These are phyloP conservation scores for Macrotrachela quadricornifera DNA, from an alignment of 1,140 invertebrate species.

Conservation along the genomic window DNA sequence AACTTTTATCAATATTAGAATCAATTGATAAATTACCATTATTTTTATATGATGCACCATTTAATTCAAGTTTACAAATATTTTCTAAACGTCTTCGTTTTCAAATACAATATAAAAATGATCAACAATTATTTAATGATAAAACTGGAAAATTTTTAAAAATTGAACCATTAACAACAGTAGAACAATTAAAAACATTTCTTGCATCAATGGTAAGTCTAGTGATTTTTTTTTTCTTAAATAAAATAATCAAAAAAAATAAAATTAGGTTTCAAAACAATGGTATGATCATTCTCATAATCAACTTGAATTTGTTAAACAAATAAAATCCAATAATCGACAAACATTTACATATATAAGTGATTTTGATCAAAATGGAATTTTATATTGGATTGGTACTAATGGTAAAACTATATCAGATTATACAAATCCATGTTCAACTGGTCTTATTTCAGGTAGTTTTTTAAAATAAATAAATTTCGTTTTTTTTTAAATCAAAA, in stretches of 20 bases:
- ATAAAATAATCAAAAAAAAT: no score
- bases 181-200: slow-evolving; percentile 72
- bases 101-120: slow-evolving; percentile 42
- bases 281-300: slow-evolving; percentile 86
- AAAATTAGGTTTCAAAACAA: slow-evolving; percentile 47
- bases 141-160: slow-evolving; percentile 66
- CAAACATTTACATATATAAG: slow-evolving; percentile 50
- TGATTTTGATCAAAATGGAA: slow-evolving; percentile 91
- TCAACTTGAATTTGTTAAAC: slow-evolving; percentile 68
- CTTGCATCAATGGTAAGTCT: slow-evolving; percentile 65
- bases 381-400: slow-evolving; percentile 87
- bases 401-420: slow-evolving; percentile 68
- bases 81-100: slow-evolving; percentile 4
- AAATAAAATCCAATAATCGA: slow-evolving; percentile 37
- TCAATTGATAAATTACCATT: slow-evolving; percentile 84
- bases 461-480: no score
- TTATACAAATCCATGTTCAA: slow-evolving; percentile 66
- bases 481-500: no score
- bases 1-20: slow-evolving; percentile 73
- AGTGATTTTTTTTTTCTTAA: no score
- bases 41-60: slow-evolving; percentile 71
- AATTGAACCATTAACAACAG: slow-evolving; percentile 87
- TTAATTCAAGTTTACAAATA: slow-evolving; percentile 16
- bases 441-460: no score
- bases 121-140: slow-evolving; percentile 52